Evolutionary conservation across 2,797 vertebrate species (phyloP).

Genomic region (Linurgus olivaceus): DNA sequence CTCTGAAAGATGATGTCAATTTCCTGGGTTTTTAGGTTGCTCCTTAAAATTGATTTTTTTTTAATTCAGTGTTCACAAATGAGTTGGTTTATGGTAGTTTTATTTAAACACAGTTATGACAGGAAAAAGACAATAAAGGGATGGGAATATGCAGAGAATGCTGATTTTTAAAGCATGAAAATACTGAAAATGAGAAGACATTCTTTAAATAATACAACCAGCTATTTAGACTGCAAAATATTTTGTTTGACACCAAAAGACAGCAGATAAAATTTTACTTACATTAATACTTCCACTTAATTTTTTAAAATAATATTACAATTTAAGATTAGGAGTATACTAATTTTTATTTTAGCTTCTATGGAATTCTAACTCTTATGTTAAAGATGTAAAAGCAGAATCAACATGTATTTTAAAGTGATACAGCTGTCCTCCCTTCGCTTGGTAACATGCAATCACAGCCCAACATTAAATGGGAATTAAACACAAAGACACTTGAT

Average conservation of each 20-base stretch:
- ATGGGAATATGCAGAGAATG: background rate
- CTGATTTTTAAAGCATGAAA: background rate
- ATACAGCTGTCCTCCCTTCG: background rate
- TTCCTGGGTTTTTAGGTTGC: background rate
- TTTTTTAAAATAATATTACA: background rate
- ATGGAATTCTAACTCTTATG: background rate
- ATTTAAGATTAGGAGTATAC: background rate
- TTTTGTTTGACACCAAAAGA: background rate
- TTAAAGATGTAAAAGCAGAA: background rate
- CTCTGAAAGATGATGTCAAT: background rate
- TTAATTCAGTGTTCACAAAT: background rate
- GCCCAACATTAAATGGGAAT: background rate
- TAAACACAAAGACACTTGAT: background rate
- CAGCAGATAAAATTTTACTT: background rate
- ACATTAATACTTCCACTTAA: background rate
- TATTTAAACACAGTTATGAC: background rate
- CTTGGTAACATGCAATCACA: background rate
- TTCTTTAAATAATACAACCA: background rate
- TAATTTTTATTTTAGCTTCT: background rate
- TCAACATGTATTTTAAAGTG: background rate
- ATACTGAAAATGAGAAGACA: background rate
- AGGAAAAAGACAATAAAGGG: background rate
- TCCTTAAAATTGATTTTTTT: background rate
- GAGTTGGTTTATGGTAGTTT: background rate
- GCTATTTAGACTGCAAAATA: background rate